Evolutionary conservation across 2,113 vertebrate species (phyloP), one percentile per base, ranked within the genome.

Genomic region (Podocnemis expansa): DNA sequence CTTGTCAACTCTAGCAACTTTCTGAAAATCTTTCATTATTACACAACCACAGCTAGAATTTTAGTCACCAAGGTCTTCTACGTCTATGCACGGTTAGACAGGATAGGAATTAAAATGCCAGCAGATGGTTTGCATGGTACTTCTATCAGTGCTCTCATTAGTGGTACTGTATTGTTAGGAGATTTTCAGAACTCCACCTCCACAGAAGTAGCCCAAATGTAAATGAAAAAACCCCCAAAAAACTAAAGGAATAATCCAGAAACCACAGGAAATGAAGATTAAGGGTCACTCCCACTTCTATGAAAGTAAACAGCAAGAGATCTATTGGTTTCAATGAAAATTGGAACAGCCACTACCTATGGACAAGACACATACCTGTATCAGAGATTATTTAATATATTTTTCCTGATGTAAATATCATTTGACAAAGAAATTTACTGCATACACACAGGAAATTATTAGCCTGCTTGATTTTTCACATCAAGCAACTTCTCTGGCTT

Each of bases 81-180:
- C 11, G 47, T 75, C 0, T 0, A 70, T 24, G 56, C 1, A 38
- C 49, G 41, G 47, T 2, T 5, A 29, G 58, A 11, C 41, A 79
- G 85, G 84, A 41, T 13, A 41, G 25, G 24, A 16, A 73, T 79
- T 45, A 41, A 75, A 75, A 45, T 45, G 11, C 73, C 22, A 24
- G 41, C 22, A 43, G 38, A 73, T 12, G 22, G 16, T 45, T 41
- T 45, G n/a, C n/a, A 25, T 82, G 82, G 45, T 51, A 84, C 54
- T 63, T 34, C 43, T 78, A 34, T 4, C 13, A 9, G 2, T 82
- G 70, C 6, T 87, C 76, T 14, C 21, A 24, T 9, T 13, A 45
- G 38, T 2, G 4, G 79, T 27, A 56, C 83, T 84, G 89, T 80
- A 80, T 27, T 13, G 51, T 80, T 51, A 56, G 41, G 45, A 5